Evolutionary conservation across 2,888 invertebrate species (phyloP).

Genomic region (Rhorus exstirpatorius): DNA sequence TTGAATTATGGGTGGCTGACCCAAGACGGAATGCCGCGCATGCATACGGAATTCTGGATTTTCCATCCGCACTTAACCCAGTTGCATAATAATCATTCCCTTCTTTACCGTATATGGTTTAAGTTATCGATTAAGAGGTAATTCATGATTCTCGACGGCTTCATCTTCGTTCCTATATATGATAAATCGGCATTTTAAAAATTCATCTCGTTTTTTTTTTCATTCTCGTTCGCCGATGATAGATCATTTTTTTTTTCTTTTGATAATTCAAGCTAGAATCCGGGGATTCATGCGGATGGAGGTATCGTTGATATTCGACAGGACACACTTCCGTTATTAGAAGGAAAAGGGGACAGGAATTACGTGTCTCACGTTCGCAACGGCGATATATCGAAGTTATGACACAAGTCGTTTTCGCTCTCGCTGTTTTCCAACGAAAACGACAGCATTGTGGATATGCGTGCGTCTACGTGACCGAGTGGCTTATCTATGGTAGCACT

Average conservation of each 20-base stretch:
- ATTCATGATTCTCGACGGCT: too few species aligned
- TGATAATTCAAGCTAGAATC: neutral
- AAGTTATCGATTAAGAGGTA: neutral
- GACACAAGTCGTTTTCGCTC: constrained; percentile 31
- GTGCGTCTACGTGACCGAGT: constrained; percentile 53
- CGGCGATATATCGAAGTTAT: constrained; percentile 56
- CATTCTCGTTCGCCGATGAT: neutral
- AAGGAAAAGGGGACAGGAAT: neutral
- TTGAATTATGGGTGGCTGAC: neutral
- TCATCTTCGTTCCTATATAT: too few species aligned
- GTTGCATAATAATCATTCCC: constrained; percentile 8
- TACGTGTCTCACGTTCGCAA: constrained; percentile 47
- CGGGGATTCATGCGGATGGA: neutral
- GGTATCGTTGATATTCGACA: neutral
- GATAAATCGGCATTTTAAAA: too few species aligned
- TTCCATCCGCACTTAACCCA: constrained; percentile 1
- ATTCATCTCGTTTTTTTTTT: too few species aligned
- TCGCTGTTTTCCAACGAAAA: constrained; percentile 37
- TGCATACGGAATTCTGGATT: neutral
- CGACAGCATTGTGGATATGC: constrained; percentile 30
- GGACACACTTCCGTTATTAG: neutral
- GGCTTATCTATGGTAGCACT: constrained; percentile 3
- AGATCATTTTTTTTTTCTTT: neutral
- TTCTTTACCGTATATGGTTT: too few species aligned
- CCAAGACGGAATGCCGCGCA: neutral